Percentiles rank a stretch among this genome's conserved stretches.
Conservation (phyloP, 2,797 vertebrate genomes). For the Sciurus carolinensis region DNA sequence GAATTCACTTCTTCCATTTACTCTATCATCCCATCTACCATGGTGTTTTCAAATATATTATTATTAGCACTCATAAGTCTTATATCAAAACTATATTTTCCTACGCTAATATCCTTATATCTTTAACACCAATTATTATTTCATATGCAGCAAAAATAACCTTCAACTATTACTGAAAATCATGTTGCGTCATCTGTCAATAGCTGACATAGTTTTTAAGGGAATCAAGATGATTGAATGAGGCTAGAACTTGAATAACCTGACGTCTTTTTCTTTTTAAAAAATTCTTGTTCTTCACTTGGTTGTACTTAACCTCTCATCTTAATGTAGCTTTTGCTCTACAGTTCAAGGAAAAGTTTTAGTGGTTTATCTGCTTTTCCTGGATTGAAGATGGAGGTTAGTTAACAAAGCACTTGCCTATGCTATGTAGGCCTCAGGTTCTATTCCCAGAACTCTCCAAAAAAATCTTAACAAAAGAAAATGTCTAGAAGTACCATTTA, state of each 20-base stretch:
- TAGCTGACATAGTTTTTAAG: background rate
- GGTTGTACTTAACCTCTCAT: background rate
- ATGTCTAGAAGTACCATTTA: background rate
- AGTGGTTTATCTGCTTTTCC: background rate
- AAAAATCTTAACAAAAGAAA: background rate
- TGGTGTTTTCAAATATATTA: fast-evolving
- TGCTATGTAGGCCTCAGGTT: background rate
- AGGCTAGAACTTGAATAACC: background rate
- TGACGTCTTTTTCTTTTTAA: too few species aligned
- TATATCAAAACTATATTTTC: background rate
- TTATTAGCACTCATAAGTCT: background rate
- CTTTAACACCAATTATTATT: background rate
- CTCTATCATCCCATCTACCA: background rate
- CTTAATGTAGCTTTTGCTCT: background rate
- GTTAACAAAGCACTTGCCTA: background rate
- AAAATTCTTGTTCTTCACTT: background rate
- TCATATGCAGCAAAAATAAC: background rate
- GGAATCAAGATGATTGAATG: background rate
- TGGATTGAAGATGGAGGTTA: background rate
- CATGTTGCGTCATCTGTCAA: background rate
- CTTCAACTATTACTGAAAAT: background rate
- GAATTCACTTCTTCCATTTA: background rate
- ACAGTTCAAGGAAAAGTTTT: background rate
- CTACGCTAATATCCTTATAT: background rate
- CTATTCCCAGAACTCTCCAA: too few species aligned